Evolutionary conservation across 1,140 invertebrate genomes (phyloP).

Genomic region (Apis laboriosa): DNA sequence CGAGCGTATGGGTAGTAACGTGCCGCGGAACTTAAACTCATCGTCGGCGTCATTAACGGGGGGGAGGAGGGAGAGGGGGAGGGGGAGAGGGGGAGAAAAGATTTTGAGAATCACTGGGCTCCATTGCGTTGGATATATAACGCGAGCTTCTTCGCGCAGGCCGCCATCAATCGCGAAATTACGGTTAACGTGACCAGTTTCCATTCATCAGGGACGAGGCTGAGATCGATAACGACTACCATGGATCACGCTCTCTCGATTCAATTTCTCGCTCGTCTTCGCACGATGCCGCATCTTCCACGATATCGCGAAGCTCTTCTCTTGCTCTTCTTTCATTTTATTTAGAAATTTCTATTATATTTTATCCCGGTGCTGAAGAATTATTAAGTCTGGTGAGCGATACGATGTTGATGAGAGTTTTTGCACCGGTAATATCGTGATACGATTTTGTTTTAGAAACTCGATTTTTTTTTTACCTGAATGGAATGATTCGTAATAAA

Average conservation of each 20-base stretch:
- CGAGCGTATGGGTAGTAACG: too few species aligned
- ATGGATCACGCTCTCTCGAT: slow-evolving; percentile 32
- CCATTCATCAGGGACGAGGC: slow-evolving; percentile 3
- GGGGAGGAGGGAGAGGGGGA: too few species aligned
- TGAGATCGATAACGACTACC: slow-evolving; percentile 19
- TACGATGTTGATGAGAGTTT: too few species aligned
- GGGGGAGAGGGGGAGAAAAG: neutral
- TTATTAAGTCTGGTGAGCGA: neutral
- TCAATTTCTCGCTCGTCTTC: slow-evolving; percentile 38
- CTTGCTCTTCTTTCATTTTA: neutral
- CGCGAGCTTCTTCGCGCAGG: neutral
- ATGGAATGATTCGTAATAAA: too few species aligned
- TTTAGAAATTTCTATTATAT: neutral
- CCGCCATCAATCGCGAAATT: slow-evolving; percentile 21
- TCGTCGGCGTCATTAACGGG: neutral
- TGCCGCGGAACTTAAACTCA: neutral
- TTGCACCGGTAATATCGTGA: too few species aligned
- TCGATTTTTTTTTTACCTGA: too few species aligned
- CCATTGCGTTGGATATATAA: neutral
- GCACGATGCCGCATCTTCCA: neutral
- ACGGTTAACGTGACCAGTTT: slow-evolving; percentile 11
- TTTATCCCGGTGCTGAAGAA: neutral
- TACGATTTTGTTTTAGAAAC: too few species aligned
- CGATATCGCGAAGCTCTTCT: neutral
- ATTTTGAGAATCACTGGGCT: neutral